These are phyloP conservation scores for Temnothorax nylanderi DNA, from an alignment of 1,140 invertebrate species.

Conservation along the genomic window DNA sequence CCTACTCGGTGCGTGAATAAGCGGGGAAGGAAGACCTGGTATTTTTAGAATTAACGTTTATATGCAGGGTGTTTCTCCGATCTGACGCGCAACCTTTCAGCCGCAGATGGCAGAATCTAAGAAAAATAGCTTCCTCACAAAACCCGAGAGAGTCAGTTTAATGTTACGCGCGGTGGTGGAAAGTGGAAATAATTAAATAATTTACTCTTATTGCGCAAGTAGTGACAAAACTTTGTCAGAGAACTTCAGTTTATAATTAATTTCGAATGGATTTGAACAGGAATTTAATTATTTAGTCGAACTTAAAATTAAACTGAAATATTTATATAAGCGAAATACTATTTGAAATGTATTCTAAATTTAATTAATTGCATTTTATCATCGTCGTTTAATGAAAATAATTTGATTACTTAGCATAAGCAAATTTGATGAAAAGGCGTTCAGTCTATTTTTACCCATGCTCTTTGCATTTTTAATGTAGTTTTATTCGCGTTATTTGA, in stretches of 20 bases:
- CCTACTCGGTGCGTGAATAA: slow-evolving; percentile 17
- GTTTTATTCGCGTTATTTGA: slow-evolving; percentile 61
- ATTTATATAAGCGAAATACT: neutral
- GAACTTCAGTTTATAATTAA: neutral
- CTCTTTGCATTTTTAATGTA: neutral
- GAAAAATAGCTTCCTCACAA: neutral
- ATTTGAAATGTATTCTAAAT: neutral
- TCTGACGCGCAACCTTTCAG: slow-evolving; percentile 6
- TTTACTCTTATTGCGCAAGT: neutral
- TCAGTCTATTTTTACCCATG: neutral
- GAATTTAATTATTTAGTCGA: slow-evolving; percentile 14
- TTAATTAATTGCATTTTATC: neutral
- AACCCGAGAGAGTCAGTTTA: neutral
- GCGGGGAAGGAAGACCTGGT: neutral
- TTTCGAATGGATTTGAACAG: neutral
- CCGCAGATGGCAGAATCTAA: slow-evolving; percentile 10
- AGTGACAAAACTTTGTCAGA: neutral
- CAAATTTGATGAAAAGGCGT: neutral
- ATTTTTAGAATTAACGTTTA: slow-evolving; percentile 24
- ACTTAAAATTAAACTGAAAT: neutral
- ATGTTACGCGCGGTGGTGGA: neutral
- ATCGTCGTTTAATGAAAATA: neutral
- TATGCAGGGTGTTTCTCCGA: slow-evolving; percentile 32
- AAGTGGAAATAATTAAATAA: neutral
- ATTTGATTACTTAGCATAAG: neutral